Evolutionary conservation across 2,113 vertebrate species (phyloP), one percentile per base, ranked within the genome.

Genomic region (Cairina moschata): DNA sequence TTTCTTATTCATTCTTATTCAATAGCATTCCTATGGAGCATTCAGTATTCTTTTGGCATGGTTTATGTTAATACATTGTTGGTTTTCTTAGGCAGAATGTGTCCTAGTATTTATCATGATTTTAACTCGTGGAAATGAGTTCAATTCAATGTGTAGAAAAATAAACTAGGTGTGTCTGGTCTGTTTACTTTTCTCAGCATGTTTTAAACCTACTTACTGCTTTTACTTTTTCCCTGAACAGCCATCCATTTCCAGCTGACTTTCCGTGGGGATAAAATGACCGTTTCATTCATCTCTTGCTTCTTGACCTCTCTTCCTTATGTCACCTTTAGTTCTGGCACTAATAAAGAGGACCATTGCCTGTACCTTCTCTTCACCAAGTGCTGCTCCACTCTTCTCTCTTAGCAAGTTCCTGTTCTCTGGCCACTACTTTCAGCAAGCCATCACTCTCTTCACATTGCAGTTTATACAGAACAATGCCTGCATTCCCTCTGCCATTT

Each of bases 1-100:
- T 89, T 95, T 92, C 76, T 81, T 92, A 95, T 86, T 91, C 86
- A 88, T 92, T 94, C 83, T 90, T 77, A 74, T 67, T 88, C 83
- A 97, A 72, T 88, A 91, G 88, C 52, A 67, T 90, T 90, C 60
- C 36, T 90, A 67, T 31, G 65, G 76, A 91, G 66, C 48, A 85
- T 72, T 95, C 88, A 88, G 62, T 76, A 59, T 80, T 88, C 46
- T 83, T 32, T 67, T 83, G 82, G 79, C 79, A 59, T 38, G 29
- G 55, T 7, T 93, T 85, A 67, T 80, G 20, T 77, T 87, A 80
- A 80, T 74, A 74, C 21, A 77, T 83, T 93, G 34, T 63, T 90
- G 36, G n/a, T 90, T 95, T 95, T 87, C 87, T 91, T 93, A 67
- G 50, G 46, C 84, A 80, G 50, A 68, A 80, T 55, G 50, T 31